These are phyloP conservation scores for Ptiloglossa arizonensis DNA, from an alignment of 1,140 invertebrate genomes.

Conservation along the genomic window DNA sequence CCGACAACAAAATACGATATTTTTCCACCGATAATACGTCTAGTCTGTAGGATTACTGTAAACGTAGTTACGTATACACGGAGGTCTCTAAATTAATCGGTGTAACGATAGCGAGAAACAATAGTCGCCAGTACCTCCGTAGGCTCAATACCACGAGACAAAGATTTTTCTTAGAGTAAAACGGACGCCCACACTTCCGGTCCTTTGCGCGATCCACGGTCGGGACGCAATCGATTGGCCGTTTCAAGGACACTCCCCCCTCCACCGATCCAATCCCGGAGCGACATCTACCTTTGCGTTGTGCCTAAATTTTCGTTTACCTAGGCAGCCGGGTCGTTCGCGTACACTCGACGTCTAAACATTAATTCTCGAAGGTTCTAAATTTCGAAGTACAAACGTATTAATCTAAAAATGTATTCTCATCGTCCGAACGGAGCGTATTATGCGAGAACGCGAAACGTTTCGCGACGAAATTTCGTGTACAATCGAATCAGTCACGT, in stretches of 20 bases:
- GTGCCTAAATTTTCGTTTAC: too few species aligned
- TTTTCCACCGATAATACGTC: conserved; percentile 71
- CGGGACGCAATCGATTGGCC: background rate
- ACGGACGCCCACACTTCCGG: background rate
- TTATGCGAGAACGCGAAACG: too few species aligned
- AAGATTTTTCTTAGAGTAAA: conserved; percentile 22
- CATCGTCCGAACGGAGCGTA: too few species aligned
- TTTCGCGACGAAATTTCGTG: too few species aligned
- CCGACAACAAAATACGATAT: conserved; percentile 70
- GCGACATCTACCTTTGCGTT: too few species aligned
- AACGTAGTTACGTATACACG: conserved; percentile 37
- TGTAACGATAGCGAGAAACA: conserved; percentile 47
- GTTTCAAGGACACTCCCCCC: background rate
- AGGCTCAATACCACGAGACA: conserved; percentile 33
- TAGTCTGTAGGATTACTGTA: conserved; percentile 51
- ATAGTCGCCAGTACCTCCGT: conserved; percentile 18
- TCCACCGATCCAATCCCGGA: too few species aligned
- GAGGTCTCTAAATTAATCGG: conserved; percentile 32
- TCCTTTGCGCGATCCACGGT: background rate
- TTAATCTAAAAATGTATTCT: background rate
- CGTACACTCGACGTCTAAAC: too few species aligned
- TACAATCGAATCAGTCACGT: too few species aligned
- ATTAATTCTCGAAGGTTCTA: too few species aligned
- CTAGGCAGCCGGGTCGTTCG: too few species aligned
- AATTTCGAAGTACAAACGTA: background rate